Evolutionary conservation across 2,113 vertebrate species (phyloP).

Genomic region (Pardalotus punctatus): DNA sequence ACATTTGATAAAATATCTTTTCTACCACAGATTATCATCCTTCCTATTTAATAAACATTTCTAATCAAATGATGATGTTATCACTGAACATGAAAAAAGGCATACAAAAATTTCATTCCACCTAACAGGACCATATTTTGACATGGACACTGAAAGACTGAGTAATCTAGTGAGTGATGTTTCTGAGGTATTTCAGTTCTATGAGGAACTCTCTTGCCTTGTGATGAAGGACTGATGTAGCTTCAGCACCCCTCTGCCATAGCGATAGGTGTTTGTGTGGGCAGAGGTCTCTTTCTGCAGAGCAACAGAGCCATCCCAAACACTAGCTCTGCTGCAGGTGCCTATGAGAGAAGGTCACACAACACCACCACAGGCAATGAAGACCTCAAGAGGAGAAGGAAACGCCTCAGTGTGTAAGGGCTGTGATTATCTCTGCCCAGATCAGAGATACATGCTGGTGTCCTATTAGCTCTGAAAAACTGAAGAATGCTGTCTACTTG

Average conservation of each 20-base stretch:
- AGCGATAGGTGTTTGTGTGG: fast-evolving
- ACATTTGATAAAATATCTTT: not conserved
- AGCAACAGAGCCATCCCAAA: not conserved
- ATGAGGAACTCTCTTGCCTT: not conserved
- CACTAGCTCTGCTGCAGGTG: not conserved
- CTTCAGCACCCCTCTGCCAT: not conserved
- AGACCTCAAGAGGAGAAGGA: not conserved
- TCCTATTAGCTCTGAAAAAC: not conserved
- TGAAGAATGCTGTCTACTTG: not conserved
- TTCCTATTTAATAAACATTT: not conserved
- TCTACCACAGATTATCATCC: not conserved
- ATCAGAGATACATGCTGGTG: not conserved
- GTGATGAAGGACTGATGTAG: not conserved
- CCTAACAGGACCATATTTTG: not conserved
- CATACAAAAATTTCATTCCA: not conserved
- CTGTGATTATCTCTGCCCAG: not conserved
- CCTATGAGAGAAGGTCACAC: not conserved
- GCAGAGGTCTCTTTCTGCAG: not conserved
- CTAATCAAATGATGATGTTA: not conserved
- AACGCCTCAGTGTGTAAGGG: not conserved
- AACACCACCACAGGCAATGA: not conserved
- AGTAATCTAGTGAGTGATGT: fast-evolving
- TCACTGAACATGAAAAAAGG: not conserved
- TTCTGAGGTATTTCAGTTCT: not conserved
- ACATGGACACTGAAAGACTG: not conserved